These are phyloP conservation scores for Epinephelus moara DNA, from an alignment of 2,113 vertebrate genomes.

Conservation along the genomic window DNA sequence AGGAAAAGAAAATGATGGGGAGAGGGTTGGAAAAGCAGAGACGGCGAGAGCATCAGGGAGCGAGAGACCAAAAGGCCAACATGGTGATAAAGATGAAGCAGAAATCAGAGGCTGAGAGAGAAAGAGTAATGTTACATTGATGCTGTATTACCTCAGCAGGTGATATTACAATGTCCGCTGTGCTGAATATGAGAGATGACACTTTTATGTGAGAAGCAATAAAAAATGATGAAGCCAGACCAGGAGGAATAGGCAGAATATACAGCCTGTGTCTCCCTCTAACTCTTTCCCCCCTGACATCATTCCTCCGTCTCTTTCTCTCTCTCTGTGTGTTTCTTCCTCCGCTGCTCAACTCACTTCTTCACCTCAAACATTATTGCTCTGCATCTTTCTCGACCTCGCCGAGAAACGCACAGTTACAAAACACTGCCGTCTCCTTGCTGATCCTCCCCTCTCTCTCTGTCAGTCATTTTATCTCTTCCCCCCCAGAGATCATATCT, in stretches of 20 bases:
- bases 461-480: constrained; percentile 31
- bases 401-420: neutral
- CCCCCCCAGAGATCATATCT: constrained; percentile 52
- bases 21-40: constrained; percentile 26
- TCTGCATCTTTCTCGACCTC: constrained; percentile 33
- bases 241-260: constrained; percentile 56
- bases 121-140: constrained; percentile 46
- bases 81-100: constrained; percentile 65
- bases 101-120: constrained; percentile 44
- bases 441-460: constrained; percentile 28
- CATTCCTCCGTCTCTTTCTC: constrained; percentile 19
- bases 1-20: constrained; percentile 27
- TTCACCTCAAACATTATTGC: constrained; percentile 9
- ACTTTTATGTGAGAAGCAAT: constrained; percentile 73
- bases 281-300: constrained; percentile 43
- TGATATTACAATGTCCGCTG: constrained; percentile 70
- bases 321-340: constrained; percentile 12
- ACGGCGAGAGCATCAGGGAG: constrained; percentile 20
- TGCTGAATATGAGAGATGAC: constrained; percentile 67
- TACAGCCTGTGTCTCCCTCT: constrained; percentile 36
- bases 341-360: neutral
- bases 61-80: constrained; percentile 52
- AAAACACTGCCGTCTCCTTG: constrained; percentile 18
- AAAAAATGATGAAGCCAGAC: constrained; percentile 73
- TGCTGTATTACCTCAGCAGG: constrained; percentile 73